These are phyloP conservation scores for Pogona vitticeps DNA, from an alignment of 2,113 vertebrate genomes.

Conservation along the genomic window DNA sequence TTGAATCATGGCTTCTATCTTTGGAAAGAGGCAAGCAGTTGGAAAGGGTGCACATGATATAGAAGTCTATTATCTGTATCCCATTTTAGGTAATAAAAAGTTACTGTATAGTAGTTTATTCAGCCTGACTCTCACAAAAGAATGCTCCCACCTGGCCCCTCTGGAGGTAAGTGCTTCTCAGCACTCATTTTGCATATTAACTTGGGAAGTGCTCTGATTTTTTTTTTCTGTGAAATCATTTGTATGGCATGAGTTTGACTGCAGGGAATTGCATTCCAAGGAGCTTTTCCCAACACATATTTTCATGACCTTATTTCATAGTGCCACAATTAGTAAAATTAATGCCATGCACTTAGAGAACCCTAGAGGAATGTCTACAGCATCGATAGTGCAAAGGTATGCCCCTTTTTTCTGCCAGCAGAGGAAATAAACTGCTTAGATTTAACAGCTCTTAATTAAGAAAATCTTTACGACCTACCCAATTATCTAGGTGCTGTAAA, in stretches of 20 bases:
- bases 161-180: background rate
- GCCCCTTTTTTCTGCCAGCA: background rate
- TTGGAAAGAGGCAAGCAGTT: too few species aligned
- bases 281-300: slow-evolving; percentile 17
- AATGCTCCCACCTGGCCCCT: background rate
- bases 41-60: background rate
- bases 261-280: slow-evolving; percentile 17
- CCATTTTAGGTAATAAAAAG: background rate
- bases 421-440: slow-evolving; percentile 17
- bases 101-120: background rate
- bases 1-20: background rate
- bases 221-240: slow-evolving; percentile 10
- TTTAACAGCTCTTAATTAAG: slow-evolving; percentile 33
- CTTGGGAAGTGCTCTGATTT: slow-evolving; percentile 20
- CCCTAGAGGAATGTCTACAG: slow-evolving; percentile 11
- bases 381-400: background rate
- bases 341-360: slow-evolving; percentile 29
- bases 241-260: slow-evolving; percentile 24
- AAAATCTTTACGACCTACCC: slow-evolving; percentile 18
- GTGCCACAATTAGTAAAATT: slow-evolving; percentile 22
- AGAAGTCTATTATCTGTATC: background rate
- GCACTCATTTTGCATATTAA: slow-evolving; percentile 15
- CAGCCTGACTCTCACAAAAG: background rate
- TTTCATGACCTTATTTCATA: slow-evolving; percentile 27
- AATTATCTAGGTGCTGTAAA: slow-evolving; percentile 8